Evolutionary conservation across 2,888 invertebrate species (phyloP), one percentile per base, ranked within the genome.

Genomic region (Hylaea fasciaria): DNA sequence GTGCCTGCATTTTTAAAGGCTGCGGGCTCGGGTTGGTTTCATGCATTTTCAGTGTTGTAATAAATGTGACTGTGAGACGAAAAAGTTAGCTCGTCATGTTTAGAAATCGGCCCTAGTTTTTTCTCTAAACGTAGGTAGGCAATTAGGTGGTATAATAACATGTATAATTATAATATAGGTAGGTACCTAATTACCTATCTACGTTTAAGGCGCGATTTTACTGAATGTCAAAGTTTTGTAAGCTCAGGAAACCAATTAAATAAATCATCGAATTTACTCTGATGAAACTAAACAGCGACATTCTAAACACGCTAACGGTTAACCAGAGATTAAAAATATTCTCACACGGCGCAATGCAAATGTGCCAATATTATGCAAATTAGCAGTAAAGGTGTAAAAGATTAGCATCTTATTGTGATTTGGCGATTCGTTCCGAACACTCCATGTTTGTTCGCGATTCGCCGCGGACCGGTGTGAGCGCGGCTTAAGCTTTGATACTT

Each of bases 321-420:
- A 40, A 17, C 2, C n/a, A 13, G 40, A 40, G 14, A 29, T 50
- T 40, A 40, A 17, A 41, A 62, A 13, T 47, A 58, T 71, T 76
- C 73, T 71, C 78, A 73, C 78, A 74, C 64, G 60, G 64, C 62
- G 72, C 11, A 39, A 59, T 62, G 78, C 69, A 68, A 62, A 60
- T 75, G 67, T 62, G 78, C 80, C 72, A 74, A 85, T 72, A 83
- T 82, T 86, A 91, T 91, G 91, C 82, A 82, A 91, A 91, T 89
- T 43, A 54, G 14, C 14, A n/a, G 61, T 51, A 89, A 91, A 92
- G 91, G 91, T 91, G 91, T 87, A 73, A 80, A 86, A 90, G 91
- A 90, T 91, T 91, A 89, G 80, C 85, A 89, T 88, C 89, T 91
- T 91, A 88, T 89, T 91, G 79, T 87, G 86, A 86, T 86, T 83